Percentiles rank a stretch among this genome's conserved stretches.
phyloP scores from a whole-genome alignment of 2,888 invertebrate genomes.

The Polydrusus pterygomalis region DNA sequence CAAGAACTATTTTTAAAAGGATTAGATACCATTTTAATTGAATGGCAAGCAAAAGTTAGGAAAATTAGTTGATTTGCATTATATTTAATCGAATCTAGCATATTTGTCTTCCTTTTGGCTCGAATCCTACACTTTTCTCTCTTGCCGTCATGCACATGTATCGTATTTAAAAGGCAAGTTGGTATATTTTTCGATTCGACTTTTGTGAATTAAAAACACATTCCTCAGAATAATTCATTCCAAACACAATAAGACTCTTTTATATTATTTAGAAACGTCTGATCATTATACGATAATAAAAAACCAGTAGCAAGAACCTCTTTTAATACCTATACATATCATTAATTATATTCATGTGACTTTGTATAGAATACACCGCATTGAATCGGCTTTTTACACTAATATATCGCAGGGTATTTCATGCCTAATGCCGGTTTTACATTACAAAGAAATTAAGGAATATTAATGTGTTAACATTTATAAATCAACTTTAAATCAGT shows the following conservation, averaged over 20 bases:
- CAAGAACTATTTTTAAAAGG: no score
- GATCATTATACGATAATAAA: conserved; percentile 21
- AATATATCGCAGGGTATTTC: conserved; percentile 22
- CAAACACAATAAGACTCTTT: neutral
- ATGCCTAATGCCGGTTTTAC: conserved; percentile 22
- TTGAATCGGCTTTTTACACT: conserved; percentile 11
- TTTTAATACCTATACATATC: conserved; percentile 28
- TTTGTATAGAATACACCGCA: conserved; percentile 17
- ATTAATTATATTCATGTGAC: conserved; percentile 26
- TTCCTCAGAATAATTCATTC: conserved; percentile 9
- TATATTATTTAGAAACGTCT: conserved; percentile 20
- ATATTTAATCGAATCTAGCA: no score
- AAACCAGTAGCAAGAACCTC: conserved; percentile 30
- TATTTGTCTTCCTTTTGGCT: no score
- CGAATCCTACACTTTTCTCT: no score
- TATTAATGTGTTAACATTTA: conserved; percentile 13
- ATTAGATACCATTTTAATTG: no score
- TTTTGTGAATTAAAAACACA: conserved; percentile 24
- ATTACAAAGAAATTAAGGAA: conserved; percentile 21
- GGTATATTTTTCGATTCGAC: neutral
- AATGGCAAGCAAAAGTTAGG: no score
- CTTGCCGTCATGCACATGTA: no score
- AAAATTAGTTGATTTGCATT: no score
- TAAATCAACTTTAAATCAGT: conserved; percentile 8
- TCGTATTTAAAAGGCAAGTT: neutral